Evolutionary conservation across 2,888 invertebrate genomes (phyloP), one percentile per base, ranked within the genome.

Genomic region (Coelinius sp.): DNA sequence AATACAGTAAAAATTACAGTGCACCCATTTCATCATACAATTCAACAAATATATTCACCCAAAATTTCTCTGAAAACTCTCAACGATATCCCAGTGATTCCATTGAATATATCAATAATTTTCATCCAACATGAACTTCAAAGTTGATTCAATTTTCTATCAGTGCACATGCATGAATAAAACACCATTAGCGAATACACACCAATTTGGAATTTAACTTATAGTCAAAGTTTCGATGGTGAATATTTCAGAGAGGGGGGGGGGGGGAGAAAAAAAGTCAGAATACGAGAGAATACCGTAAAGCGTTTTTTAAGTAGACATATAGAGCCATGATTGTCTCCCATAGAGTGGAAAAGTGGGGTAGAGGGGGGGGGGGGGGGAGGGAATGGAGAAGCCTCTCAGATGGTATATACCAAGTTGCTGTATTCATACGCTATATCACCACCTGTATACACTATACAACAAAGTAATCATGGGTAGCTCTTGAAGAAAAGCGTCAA

Each of bases 371-470:
- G 31, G 7, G 41, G 41, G n/a, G n/a, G n/a, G 10, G 10, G 41
- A 1, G 1, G 41, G 41, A 12, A 24, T n/a, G 27, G 25, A 25
- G 25, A 52, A 22, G 22, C n/a, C 14, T 3, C 53, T 53, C 53
- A 53, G n/a, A 53, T 53, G 22, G 25, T 41, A n/a, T 41, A 25
- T 53, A n/a, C 25, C 53, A 53, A 53, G 22, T 53, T 27, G 25
- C 25, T 53, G 27, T 25, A 27, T 6, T 53, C 53, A 53, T 53
- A 53, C 22, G 53, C 53, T 53, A 53, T 53, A 53, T 35, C 59
- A 59, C 31, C 35, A 59, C 59, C 35, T 59, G 35, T 59, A 59
- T 59, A 59, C 59, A 59, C 35, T 59, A 35, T 59, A 59, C 35
- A 59, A 35, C 53, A 59, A 59, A 59, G 59, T 59, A 59, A 59